Base-by-base conservation (phyloP, 2,113 vertebrate genomes). In the Mesocricetus auratus region DNA sequence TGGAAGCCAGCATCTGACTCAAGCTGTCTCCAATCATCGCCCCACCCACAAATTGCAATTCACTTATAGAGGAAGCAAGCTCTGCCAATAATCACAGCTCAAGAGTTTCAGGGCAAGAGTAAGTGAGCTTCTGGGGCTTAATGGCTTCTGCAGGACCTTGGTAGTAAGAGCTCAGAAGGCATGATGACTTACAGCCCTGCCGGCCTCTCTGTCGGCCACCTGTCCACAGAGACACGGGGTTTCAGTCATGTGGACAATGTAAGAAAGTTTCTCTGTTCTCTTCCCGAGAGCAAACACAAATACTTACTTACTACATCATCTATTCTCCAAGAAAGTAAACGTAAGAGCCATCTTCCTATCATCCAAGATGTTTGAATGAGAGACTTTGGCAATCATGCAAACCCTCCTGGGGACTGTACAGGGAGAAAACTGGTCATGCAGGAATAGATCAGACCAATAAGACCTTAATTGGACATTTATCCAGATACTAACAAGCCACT, bases 121-220 rank as follows among this genome's bases (percentile, higher is more conserved):
- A 96, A 17, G 83, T 1, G 11, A 95, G 95, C 81, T 91, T 96
- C 97, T 86, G 88, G 21, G 92, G 93, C 47, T 71, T 90, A 85
- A 87, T 58, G 96, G 97, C 95, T 94, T 96, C 97, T 97, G 88
- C 96, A 91, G 58, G 95, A 94, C 71, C 89, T 42, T 79, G 64
- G 50, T 22, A 95, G 89, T 87, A 96, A 95, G 47, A 91, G 24
- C 88, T 79, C 89, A 97, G 89, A 96, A 98, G 91, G 50, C 56
- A 92, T 81, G 86, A 68, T 92, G 60, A 96, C 93, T 96, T 95
- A 96, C 29, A 94, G 83, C 50, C 62, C 96, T 69, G 36, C 56
- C 42, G 78, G 89, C 91, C 50, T 74, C 45, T 39, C 53, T 26
- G 78, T 79, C n/a, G 97, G 92, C 86, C 60, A 86, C 97, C n/a